Conservation (phyloP, 2,888 invertebrate genomes). For the Coremacera marginata region DNA sequence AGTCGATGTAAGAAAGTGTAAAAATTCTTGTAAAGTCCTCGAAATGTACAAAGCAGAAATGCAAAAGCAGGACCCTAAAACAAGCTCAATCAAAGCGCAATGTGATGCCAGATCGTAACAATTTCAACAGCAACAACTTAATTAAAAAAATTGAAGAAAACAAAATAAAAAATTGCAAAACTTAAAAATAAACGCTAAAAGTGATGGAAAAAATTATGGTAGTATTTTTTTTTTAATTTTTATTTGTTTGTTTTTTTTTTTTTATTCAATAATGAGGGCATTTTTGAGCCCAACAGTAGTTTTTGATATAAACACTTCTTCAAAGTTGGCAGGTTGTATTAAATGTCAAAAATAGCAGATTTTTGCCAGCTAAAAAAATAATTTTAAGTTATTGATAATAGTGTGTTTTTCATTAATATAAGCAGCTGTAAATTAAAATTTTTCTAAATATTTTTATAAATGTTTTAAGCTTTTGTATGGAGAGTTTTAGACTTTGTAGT, state of each 20-base stretch:
- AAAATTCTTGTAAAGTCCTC: constrained; percentile 27
- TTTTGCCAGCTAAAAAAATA: neutral
- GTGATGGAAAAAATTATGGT: constrained; percentile 1
- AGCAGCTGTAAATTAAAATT: too few species aligned
- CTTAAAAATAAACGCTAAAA: constrained; percentile 28
- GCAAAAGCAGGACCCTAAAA: constrained; percentile 31
- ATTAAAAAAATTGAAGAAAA: constrained; percentile 40
- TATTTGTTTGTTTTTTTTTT: too few species aligned
- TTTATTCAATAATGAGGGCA: neutral
- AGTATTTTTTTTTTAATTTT: neutral
- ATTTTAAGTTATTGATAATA: too few species aligned
- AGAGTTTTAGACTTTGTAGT: neutral
- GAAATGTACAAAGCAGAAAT: constrained; percentile 24
- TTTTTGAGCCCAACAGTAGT: neutral
- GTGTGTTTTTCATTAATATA: too few species aligned
- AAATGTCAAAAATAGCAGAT: neutral
- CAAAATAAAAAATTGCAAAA: constrained; percentile 32
- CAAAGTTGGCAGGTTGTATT: neutral
- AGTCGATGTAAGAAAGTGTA: constrained; percentile 30
- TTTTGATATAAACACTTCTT: neutral
- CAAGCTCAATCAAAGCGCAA: constrained; percentile 68
- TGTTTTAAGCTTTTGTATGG: neutral
- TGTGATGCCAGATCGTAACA: constrained; percentile 60
- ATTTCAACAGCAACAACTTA: constrained; percentile 40
- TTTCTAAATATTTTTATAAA: too few species aligned